These are phyloP conservation scores for Syngnathus typhle DNA, from an alignment of 2,113 vertebrate species.

Conservation along the genomic window DNA sequence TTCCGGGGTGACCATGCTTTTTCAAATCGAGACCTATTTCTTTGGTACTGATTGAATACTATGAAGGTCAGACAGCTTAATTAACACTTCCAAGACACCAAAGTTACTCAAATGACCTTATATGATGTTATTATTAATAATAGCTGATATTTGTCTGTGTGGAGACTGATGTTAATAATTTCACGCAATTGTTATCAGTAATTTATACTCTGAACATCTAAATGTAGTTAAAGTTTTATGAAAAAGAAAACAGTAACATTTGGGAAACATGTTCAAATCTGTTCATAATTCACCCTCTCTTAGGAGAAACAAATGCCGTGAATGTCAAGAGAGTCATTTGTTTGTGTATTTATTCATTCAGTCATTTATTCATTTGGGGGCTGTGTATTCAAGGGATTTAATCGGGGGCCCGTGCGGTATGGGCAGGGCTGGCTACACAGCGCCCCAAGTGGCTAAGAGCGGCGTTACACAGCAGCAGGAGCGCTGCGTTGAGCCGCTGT, in stretches of 20 bases:
- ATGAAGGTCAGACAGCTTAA: too few species aligned
- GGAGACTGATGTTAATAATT: too few species aligned
- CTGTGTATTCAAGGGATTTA: neutral
- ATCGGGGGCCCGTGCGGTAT: neutral
- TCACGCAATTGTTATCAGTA: too few species aligned
- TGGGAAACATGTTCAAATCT: neutral
- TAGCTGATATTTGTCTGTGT: too few species aligned
- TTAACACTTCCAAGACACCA: too few species aligned
- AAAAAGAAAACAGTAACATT: too few species aligned
- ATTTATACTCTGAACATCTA: neutral
- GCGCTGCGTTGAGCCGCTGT: conserved; percentile 51
- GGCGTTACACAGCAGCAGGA: conserved; percentile 36
- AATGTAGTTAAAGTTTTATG: neutral
- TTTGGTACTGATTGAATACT: too few species aligned
- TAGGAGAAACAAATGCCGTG: neutral
- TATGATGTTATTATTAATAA: too few species aligned
- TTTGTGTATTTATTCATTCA: neutral
- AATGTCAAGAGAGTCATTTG: neutral
- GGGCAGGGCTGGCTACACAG: neutral
- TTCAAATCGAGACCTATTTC: too few species aligned
- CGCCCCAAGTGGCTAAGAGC: conserved; percentile 45
- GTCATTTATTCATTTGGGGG: neutral
- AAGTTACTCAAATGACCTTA: too few species aligned
- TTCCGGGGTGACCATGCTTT: too few species aligned
- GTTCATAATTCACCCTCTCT: neutral